Conservation (phyloP, 2,888 invertebrate species). For the Limenitis arthemis region DNA sequence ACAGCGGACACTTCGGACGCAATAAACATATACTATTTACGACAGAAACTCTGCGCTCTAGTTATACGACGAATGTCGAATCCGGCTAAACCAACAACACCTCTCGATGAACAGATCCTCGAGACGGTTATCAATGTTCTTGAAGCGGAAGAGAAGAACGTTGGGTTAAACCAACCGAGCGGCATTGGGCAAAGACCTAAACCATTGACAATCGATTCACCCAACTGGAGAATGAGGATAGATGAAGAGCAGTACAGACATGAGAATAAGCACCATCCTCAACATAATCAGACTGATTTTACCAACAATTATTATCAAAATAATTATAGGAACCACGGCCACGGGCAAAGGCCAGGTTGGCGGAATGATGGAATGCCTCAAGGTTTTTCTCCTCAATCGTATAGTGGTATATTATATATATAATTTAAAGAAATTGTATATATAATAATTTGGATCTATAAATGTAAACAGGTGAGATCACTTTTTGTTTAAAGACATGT, state of each 20-base stretch:
- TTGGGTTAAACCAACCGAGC: slow-evolving; percentile 78
- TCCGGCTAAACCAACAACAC: slow-evolving; percentile 70
- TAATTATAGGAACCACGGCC: slow-evolving; percentile 34
- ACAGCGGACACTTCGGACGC: slow-evolving; percentile 78
- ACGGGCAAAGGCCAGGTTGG: slow-evolving; percentile 41
- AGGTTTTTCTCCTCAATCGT: slow-evolving; percentile 42
- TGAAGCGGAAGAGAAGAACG: slow-evolving; percentile 78
- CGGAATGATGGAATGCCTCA: slow-evolving; percentile 34
- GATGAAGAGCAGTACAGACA: slow-evolving; percentile 40
- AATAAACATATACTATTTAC: slow-evolving; percentile 74
- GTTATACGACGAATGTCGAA: slow-evolving; percentile 75
- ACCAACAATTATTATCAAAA: slow-evolving; percentile 38
- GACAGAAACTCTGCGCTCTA: slow-evolving; percentile 81
- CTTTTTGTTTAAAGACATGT: too few species aligned
- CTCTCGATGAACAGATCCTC: slow-evolving; percentile 78
- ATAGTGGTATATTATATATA: too few species aligned
- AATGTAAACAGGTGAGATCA: slow-evolving; percentile 65
- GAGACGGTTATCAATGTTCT: slow-evolving; percentile 77
- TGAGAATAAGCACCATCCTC: slow-evolving; percentile 37
- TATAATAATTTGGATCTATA: too few species aligned
- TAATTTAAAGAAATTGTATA: too few species aligned
- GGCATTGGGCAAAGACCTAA: slow-evolving; percentile 85
- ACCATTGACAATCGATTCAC: slow-evolving; percentile 74
- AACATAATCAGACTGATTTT: slow-evolving; percentile 39
- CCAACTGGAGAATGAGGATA: slow-evolving; percentile 50